These are phyloP conservation scores for Corythornis cristatus DNA, from an alignment of 2,113 vertebrate genomes.

Conservation along the genomic window DNA sequence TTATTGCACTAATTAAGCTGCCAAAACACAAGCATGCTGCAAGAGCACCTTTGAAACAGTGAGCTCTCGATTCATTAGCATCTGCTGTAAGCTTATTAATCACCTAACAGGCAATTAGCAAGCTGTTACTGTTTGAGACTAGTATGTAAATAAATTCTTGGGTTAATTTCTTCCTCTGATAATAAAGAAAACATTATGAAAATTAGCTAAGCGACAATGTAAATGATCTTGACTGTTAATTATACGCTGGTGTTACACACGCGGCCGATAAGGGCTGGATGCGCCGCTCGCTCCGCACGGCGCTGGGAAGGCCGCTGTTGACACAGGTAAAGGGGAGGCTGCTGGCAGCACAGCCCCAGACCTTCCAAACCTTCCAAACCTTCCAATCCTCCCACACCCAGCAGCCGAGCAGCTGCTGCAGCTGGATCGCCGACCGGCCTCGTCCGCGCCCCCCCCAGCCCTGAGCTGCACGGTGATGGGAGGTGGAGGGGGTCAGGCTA, in stretches of 20 bases:
- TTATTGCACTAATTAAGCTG: slow-evolving; percentile 97
- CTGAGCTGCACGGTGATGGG: accelerated
- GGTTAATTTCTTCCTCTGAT: slow-evolving; percentile 99
- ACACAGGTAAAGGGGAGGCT: slow-evolving; percentile 67
- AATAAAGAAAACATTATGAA: slow-evolving; percentile 99
- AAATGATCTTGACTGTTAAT: slow-evolving; percentile 98
- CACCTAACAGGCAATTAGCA: slow-evolving; percentile 99
- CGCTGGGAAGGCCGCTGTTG: slow-evolving; percentile 76
- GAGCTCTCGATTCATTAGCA: slow-evolving; percentile 96
- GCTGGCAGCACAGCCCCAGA: not conserved
- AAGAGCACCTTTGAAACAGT: slow-evolving; percentile 97
- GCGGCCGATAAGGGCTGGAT: slow-evolving; percentile 74
- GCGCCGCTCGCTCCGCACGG: slow-evolving; percentile 64
- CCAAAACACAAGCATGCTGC: slow-evolving; percentile 90
- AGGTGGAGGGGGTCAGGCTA: not conserved
- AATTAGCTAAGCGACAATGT: slow-evolving; percentile 98
- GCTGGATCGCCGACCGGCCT: accelerated
- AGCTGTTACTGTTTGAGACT: slow-evolving; percentile 98
- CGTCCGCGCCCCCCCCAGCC: accelerated
- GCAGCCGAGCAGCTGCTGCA: not conserved
- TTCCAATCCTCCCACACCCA: not conserved
- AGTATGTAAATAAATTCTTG: slow-evolving; percentile 99
- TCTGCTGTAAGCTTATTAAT: slow-evolving; percentile 99
- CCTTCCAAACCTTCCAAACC: too few relatives aligned
- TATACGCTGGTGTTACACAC: slow-evolving; percentile 82